Evolutionary conservation across 2,888 invertebrate species (phyloP).

Genomic region (Nymphalis urticae): DNA sequence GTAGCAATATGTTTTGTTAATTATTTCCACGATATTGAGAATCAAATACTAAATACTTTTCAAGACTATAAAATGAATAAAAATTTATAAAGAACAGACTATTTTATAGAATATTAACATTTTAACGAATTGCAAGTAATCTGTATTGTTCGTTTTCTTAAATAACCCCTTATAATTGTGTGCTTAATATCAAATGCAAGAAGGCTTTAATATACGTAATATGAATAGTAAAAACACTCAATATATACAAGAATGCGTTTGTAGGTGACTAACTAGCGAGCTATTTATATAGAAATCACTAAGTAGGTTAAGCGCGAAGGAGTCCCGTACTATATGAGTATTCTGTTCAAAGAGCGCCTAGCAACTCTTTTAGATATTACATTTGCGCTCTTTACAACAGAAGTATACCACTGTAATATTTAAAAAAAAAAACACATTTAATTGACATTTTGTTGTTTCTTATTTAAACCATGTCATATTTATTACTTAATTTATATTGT

Average conservation of each 20-base stretch:
- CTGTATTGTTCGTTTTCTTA: too few species aligned
- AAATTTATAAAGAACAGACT: too few species aligned
- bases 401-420: neutral
- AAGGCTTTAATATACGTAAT: neutral
- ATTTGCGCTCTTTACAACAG: constrained; percentile 10
- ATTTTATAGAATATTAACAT: too few species aligned
- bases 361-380: constrained; percentile 16
- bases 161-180: too few species aligned
- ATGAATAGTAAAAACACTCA: constrained; percentile 1
- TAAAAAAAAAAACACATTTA: neutral
- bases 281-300: constrained; percentile 12
- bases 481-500: too few species aligned
- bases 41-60: too few species aligned
- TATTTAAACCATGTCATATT: too few species aligned
- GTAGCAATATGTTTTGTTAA: too few species aligned
- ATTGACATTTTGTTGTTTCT: too few species aligned
- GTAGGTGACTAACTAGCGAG: constrained; percentile 15
- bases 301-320: constrained; percentile 23
- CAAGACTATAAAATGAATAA: too few species aligned
- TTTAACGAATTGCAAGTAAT: too few species aligned
- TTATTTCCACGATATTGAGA: too few species aligned
- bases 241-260: constrained; percentile 5
- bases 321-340: constrained; percentile 16
- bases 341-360: constrained; percentile 9
- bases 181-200: neutral